phyloP scores from a whole-genome alignment of 2,797 vertebrate species.

The Scolopax bukidnonensis region DNA sequence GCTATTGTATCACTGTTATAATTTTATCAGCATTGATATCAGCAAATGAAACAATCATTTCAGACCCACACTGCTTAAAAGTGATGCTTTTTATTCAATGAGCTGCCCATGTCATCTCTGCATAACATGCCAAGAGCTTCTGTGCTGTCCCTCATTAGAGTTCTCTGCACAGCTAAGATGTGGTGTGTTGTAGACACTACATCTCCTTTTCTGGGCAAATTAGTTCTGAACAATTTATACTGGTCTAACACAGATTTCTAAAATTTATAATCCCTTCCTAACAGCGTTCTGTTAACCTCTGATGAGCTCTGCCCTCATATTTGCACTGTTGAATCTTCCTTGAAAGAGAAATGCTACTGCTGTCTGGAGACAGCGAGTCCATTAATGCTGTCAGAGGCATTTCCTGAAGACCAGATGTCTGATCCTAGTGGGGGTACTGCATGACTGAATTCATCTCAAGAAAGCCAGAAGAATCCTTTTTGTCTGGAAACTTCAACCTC shows the following conservation, averaged over 20 bases:
- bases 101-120: neutral
- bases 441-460: neutral
- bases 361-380: accelerated
- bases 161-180: neutral
- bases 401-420: neutral
- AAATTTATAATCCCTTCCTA: neutral
- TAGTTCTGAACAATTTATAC: neutral
- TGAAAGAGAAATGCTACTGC: neutral
- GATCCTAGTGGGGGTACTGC: neutral
- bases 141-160: neutral
- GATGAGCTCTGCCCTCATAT: neutral
- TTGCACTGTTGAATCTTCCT: neutral
- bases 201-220: neutral
- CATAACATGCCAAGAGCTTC: neutral
- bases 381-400: accelerated
- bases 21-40: neutral
- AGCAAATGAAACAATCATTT: neutral
- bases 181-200: neutral
- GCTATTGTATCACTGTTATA: neutral
- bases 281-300: neutral
- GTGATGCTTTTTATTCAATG: neutral
- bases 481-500: neutral
- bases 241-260: neutral
- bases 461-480: neutral
- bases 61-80: neutral